Evolutionary conservation across 2,797 vertebrate genomes (phyloP), one percentile per base, ranked within the genome.

Genomic region (Sebastes paucispinis): DNA sequence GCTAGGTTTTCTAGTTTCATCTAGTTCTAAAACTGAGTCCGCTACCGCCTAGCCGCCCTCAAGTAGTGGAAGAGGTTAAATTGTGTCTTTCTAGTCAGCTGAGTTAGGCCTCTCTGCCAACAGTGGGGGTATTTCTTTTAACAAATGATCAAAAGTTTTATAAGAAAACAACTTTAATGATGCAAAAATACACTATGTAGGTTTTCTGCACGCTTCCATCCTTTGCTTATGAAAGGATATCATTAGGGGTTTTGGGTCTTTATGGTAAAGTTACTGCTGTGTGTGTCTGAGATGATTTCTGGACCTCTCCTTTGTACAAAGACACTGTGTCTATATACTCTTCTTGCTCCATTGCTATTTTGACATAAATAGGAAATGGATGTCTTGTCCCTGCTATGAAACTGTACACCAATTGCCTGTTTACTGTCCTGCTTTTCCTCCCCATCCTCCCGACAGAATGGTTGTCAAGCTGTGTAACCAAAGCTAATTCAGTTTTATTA

Each of bases 361-460:
- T 62, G 52, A 76, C 36, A 65, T 57, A 12, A 59, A 74, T 24
- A 50, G 50, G 43, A 79, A 43, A 73, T 79, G 2, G 69, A 65
- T 25, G 3, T 36, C 2, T 70, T 20, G 24, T 52, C 16, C 47
- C 14, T 50, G 54, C 64, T 67, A 16, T 43, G 6, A 60, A 73
- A 63, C 69, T 29, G 8, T 25, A 32, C 29, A 20, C 65, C 50
- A 54, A 5, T 67, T 2, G 1, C 32, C 2, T 52, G 32, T 66
- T 72, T 66, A 59, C 10, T 76, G 7, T 76, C 29, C 20, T 31
- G 22, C 9, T 36, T 24, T 58, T 36, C 22, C 29, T 34, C 72
- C 34, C 5, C 9, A 10, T 24, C 36, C 25, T 39, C 29, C 12
- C 43, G 22, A 50, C 22, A 64, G 22, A 31, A 27, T 36, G 11